Percentiles rank a stretch among this genome's conserved stretches.
These are phyloP conservation scores for Spodoptera picta DNA, from an alignment of 2,888 invertebrate genomes.

Conservation along the genomic window DNA sequence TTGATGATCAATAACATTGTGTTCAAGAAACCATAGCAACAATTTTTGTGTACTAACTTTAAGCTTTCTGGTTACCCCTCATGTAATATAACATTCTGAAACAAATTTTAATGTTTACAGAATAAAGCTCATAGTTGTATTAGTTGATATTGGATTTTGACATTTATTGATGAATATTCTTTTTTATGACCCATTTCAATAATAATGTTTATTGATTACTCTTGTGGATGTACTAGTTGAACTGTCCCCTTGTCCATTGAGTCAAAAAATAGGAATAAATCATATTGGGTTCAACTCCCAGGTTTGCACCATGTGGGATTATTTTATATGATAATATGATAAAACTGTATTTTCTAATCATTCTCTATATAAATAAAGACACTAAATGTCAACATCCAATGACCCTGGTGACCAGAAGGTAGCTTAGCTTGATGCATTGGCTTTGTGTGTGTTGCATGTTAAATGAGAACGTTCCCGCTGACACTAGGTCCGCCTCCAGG, in stretches of 20 bases:
- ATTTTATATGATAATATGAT: no score
- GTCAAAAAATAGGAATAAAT: no score
- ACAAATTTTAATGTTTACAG: background rate
- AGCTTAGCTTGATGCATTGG: slow-evolving; percentile 17
- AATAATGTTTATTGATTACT: no score
- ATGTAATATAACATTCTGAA: background rate
- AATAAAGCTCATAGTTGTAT: background rate
- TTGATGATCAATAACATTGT: slow-evolving; percentile 33
- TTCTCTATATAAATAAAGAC: no score
- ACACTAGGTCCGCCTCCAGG: slow-evolving; percentile 66
- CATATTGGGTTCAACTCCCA: no score
- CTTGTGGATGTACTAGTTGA: no score
- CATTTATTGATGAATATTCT: slow-evolving; percentile 14
- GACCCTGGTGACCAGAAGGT: slow-evolving; percentile 21
- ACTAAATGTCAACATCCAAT: slow-evolving; percentile 35
- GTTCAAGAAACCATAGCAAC: slow-evolving; percentile 31
- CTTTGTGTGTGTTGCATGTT: slow-evolving; percentile 46
- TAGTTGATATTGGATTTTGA: slow-evolving; percentile 29
- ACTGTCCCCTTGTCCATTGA: no score
- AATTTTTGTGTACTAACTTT: slow-evolving; percentile 11
- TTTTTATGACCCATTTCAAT: no score
- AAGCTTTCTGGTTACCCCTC: slow-evolving; percentile 32
- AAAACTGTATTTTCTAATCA: no score
- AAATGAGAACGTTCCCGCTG: slow-evolving; percentile 46
- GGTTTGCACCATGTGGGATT: no score